Evolutionary conservation across 1,140 invertebrate species (phyloP).

Genomic region (Megathymus violae): DNA sequence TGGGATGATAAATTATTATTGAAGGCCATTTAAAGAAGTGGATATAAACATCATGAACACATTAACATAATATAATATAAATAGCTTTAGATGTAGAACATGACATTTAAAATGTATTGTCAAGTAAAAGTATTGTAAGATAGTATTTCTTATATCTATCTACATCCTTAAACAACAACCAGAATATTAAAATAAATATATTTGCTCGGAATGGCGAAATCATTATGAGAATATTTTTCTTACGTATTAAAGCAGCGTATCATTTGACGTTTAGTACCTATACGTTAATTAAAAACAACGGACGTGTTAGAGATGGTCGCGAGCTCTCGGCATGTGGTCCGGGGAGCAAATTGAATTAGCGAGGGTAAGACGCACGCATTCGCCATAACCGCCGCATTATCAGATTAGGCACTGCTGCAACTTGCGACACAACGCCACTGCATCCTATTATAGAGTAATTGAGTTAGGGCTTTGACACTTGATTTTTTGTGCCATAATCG

Average conservation of each 20-base stretch:
- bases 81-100: too few relatives aligned
- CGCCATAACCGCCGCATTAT: conserved; percentile 74
- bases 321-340: conserved; percentile 66
- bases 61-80: too few relatives aligned
- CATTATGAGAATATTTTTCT: neutral
- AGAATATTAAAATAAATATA: too few relatives aligned
- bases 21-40: too few relatives aligned
- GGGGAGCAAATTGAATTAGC: conserved; percentile 71
- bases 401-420: conserved; percentile 64
- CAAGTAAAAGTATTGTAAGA: too few relatives aligned
- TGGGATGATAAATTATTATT: too few relatives aligned
- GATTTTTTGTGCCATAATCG: conserved; percentile 16
- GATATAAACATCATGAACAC: too few relatives aligned
- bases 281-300: conserved; percentile 73
- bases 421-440: conserved; percentile 29
- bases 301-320: conserved; percentile 49
- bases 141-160: too few relatives aligned
- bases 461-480: conserved; percentile 15
- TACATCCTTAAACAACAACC: too few relatives aligned
- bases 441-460: conserved; percentile 16
- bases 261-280: conserved; percentile 2
- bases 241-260: neutral
- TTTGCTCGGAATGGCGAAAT: neutral
- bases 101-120: too few relatives aligned
- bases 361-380: conserved; percentile 60